A percentile compares a stretch with the other conserved stretches of the same genome.
These are phyloP conservation scores for Tetranychus piercei DNA, from an alignment of 2,888 invertebrate genomes.

Conservation along the genomic window DNA sequence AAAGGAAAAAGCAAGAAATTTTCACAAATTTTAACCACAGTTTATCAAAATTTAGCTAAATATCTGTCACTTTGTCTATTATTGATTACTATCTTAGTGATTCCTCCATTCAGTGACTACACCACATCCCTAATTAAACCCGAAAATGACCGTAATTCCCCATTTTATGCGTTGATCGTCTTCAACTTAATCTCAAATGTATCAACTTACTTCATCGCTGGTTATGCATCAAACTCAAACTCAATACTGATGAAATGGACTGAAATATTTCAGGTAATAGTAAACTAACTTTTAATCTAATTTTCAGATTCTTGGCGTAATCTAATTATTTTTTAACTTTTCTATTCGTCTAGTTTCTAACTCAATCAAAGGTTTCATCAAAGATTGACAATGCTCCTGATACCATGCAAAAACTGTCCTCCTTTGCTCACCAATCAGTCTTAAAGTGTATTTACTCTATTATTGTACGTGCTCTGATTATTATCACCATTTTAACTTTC, in stretches of 20 bases:
- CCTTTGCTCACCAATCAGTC: not conserved
- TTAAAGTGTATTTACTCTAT: not conserved
- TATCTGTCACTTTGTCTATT: too few relatives aligned
- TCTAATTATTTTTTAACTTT: not conserved
- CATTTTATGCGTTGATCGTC: not conserved
- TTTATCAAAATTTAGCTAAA: too few relatives aligned
- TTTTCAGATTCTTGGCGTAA: not conserved
- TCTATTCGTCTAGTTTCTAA: not conserved
- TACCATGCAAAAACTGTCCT: not conserved
- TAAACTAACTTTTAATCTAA: not conserved
- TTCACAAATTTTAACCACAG: too few relatives aligned
- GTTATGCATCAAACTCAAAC: not conserved
- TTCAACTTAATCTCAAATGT: not conserved
- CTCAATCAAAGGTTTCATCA: not conserved
- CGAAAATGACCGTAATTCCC: not conserved
- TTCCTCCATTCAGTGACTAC: not conserved
- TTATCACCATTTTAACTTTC: not conserved
- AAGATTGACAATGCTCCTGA: not conserved
- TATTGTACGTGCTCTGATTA: not conserved
- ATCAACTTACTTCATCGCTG: not conserved
- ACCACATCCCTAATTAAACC: not conserved
- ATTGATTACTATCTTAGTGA: not conserved
- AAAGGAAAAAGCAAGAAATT: too few relatives aligned
- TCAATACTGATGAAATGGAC: not conserved
- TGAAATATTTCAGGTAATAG: not conserved